phyloP scores from a whole-genome alignment of 2,888 invertebrate species.

The Drosophila neonasuta region DNA sequence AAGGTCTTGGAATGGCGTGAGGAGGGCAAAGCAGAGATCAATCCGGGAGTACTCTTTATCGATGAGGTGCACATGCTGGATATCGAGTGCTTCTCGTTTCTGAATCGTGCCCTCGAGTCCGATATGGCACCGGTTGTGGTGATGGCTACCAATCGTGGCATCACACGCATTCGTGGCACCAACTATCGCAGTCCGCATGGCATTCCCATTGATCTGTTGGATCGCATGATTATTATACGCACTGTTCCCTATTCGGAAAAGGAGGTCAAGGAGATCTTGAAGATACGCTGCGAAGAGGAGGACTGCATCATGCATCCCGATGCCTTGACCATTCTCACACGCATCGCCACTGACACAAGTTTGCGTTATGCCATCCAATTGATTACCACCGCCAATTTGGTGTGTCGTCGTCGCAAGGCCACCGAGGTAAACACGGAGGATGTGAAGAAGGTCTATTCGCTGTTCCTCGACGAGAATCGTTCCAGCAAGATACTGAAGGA shows the following conservation, averaged over 20 bases:
- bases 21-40: constrained; percentile 99
- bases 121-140: constrained; percentile 99
- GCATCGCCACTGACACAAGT: constrained; percentile 96
- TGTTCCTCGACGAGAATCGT: constrained; percentile 96
- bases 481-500: constrained; percentile 97
- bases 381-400: constrained; percentile 97
- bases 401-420: constrained; percentile 94
- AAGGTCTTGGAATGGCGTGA: constrained; percentile 99
- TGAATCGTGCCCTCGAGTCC: constrained; percentile 97
- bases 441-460: constrained; percentile 95
- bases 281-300: constrained; percentile 98
- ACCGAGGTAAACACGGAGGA: constrained; percentile 93
- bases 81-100: constrained; percentile 98
- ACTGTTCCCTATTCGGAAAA: constrained; percentile 94
- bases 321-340: constrained; percentile 94
- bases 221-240: constrained; percentile 96
- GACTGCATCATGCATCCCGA: constrained; percentile 97
- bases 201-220: constrained; percentile 97
- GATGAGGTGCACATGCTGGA: constrained; percentile 99
- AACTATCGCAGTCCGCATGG: constrained; percentile 97
- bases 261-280: constrained; percentile 95
- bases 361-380: constrained; percentile 98
- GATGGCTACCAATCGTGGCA: constrained; percentile 98
- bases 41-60: constrained; percentile 98
- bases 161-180: constrained; percentile 97